Percentiles rank a stretch among this genome's conserved stretches.
Conservation (phyloP, 1,140 invertebrate species). For the Diabrotica undecimpunctata region DNA sequence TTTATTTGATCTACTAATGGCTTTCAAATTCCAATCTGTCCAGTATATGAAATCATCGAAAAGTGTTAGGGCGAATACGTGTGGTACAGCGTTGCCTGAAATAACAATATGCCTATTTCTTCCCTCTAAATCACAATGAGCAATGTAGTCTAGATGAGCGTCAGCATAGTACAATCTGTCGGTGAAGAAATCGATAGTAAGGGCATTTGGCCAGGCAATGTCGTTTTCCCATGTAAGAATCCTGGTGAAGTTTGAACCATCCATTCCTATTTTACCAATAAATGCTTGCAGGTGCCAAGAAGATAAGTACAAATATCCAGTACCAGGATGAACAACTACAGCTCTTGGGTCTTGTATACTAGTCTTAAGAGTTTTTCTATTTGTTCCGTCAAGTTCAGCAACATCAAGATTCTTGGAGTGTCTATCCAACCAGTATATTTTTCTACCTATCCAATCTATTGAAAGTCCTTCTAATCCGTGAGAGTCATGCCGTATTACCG, state of each 20-base stretch:
- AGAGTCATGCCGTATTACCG: conserved; percentile 88
- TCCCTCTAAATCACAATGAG: conserved; percentile 88
- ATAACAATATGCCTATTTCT: conserved; percentile 78
- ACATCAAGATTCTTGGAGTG: conserved; percentile 93
- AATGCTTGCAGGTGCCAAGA: conserved; percentile 96
- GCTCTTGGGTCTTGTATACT: conserved; percentile 90
- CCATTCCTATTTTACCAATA: conserved; percentile 97
- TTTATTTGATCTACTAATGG: conserved; percentile 81
- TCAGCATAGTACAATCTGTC: conserved; percentile 95
- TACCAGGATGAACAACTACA: conserved; percentile 90
- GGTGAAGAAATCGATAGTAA: conserved; percentile 96
- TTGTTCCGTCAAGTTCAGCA: conserved; percentile 87
- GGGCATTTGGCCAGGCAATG: conserved; percentile 96
- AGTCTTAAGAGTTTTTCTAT: conserved; percentile 80
- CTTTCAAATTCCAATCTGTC: conserved; percentile 97
- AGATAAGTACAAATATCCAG: conserved; percentile 92
- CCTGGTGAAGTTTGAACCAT: conserved; percentile 86
- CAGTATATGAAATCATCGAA: conserved; percentile 96
- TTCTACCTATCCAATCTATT: conserved; percentile 94
- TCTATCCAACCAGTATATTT: conserved; percentile 96
- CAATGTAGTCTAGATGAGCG: conserved; percentile 97
- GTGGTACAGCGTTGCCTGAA: conserved; percentile 77
- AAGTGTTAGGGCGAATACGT: conserved; percentile 89
- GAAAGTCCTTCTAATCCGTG: conserved; percentile 94
- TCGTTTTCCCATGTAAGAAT: conserved; percentile 91